Conservation (phyloP, 2,888 invertebrate species). For the Rhyacophila evoluta region DNA sequence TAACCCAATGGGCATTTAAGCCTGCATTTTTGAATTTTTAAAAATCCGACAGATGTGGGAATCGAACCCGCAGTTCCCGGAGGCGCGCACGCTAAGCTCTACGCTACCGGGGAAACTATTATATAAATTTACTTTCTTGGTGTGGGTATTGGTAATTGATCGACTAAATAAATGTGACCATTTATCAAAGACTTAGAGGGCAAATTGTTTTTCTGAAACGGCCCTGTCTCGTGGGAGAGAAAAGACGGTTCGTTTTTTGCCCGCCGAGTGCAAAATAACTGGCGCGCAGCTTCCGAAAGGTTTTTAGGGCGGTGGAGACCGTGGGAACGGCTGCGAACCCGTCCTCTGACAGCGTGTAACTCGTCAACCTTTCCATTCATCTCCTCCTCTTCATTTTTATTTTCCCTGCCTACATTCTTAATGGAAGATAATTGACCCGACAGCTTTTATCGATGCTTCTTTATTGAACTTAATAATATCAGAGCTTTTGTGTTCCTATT, state of each 20-base stretch:
- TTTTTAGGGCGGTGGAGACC: conserved; percentile 13
- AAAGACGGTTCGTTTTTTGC: conserved; percentile 13
- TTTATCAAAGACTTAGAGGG: not conserved
- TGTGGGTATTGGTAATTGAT: too few species aligned
- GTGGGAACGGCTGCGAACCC: not conserved
- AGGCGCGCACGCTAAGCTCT: too few species aligned
- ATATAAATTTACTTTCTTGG: too few species aligned
- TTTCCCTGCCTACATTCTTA: conserved; percentile 21
- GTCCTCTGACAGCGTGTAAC: conserved; percentile 11
- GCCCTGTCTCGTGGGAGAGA: conserved; percentile 4
- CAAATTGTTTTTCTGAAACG: not conserved
- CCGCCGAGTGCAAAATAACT: conserved; percentile 22
- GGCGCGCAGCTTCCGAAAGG: conserved; percentile 4
- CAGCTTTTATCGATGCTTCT: conserved; percentile 17
- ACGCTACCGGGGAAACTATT: too few species aligned
- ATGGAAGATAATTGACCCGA: conserved; percentile 13
- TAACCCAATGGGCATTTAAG: too few species aligned
- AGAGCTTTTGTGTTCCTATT: not conserved
- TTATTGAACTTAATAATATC: not conserved
- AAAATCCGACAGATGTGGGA: too few species aligned
- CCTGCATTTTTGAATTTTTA: too few species aligned
- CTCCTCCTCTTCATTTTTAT: not conserved
- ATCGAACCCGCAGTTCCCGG: too few species aligned
- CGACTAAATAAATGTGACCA: too few species aligned
- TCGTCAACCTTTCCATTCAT: conserved; percentile 22